Conservation (phyloP, 2,888 invertebrate species). For the Sussaba pulchella region DNA sequence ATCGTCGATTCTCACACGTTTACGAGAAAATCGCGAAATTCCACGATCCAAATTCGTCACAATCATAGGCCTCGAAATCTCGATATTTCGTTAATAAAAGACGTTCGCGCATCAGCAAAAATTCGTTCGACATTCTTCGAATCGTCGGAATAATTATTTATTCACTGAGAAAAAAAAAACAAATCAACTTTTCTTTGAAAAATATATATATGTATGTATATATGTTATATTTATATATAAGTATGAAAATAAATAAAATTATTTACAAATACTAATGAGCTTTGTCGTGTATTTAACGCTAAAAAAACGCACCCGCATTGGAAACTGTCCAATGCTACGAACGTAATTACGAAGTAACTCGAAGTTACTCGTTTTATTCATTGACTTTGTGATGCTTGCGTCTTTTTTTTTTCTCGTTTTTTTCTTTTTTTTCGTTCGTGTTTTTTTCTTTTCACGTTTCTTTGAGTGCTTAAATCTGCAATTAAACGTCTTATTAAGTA, state of each 20-base stretch:
- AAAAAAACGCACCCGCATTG: slow-evolving; percentile 16
- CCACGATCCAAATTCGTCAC: slow-evolving; percentile 47
- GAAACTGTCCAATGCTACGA: slow-evolving; percentile 44
- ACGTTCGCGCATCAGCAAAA: slow-evolving; percentile 13
- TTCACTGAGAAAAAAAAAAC: slow-evolving; percentile 34
- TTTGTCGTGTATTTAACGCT: slow-evolving; percentile 33
- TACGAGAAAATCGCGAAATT: slow-evolving; percentile 47
- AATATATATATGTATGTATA: slow-evolving; percentile 44
- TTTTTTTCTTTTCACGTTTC: background rate
- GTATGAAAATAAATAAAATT: slow-evolving; percentile 65
- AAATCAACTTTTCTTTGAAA: slow-evolving; percentile 44
- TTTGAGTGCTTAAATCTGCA: slow-evolving; percentile 16
- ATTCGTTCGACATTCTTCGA: background rate
- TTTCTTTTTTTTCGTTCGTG: too few relatives aligned
- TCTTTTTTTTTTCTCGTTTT: background rate
- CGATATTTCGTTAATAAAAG: slow-evolving; percentile 15
- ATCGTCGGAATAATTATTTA: slow-evolving; percentile 7
- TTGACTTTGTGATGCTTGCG: slow-evolving; percentile 57
- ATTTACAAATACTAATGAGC: slow-evolving; percentile 62
- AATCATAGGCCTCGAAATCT: slow-evolving; percentile 49
- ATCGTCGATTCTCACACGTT: slow-evolving; percentile 10
- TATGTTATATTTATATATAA: slow-evolving; percentile 32
- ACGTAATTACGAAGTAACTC: slow-evolving; percentile 48
- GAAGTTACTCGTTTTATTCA: slow-evolving; percentile 37
- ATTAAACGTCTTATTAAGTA: slow-evolving; percentile 40